phyloP scores from a whole-genome alignment of 2,797 vertebrate genomes.

The Botia kubotai region DNA sequence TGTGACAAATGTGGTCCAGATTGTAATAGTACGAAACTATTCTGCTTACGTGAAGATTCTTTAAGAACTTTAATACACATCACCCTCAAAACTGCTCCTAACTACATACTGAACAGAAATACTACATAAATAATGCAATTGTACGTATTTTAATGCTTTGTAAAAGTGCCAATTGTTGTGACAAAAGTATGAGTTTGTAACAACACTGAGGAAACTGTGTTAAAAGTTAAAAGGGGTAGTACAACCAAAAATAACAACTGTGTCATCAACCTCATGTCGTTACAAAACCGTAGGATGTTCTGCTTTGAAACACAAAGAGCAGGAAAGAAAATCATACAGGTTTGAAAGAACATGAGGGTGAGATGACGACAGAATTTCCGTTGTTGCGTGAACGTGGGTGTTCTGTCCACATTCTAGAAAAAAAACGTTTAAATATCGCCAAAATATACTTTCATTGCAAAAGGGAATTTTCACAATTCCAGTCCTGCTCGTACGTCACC shows the following conservation, averaged over 20 bases:
- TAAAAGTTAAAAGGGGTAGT: no score
- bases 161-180: background rate
- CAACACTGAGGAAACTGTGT: background rate
- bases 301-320: no score
- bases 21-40: background rate
- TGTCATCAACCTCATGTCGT: no score
- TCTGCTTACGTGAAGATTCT: background rate
- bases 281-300: no score
- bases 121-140: background rate
- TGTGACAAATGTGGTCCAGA: background rate
- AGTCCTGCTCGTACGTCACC: background rate
- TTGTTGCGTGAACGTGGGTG: no score
- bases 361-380: no score
- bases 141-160: background rate
- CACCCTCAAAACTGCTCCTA: background rate
- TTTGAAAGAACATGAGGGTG: no score
- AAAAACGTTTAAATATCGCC: no score
- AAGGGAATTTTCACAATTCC: slow-evolving; percentile 13
- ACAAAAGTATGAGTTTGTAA: background rate
- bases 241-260: no score
- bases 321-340: no score
- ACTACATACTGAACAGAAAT: background rate
- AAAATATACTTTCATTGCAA: background rate
- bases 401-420: no score
- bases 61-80: background rate